phyloP scores from a whole-genome alignment of 2,888 invertebrate species.

The Sinelater perroti region DNA sequence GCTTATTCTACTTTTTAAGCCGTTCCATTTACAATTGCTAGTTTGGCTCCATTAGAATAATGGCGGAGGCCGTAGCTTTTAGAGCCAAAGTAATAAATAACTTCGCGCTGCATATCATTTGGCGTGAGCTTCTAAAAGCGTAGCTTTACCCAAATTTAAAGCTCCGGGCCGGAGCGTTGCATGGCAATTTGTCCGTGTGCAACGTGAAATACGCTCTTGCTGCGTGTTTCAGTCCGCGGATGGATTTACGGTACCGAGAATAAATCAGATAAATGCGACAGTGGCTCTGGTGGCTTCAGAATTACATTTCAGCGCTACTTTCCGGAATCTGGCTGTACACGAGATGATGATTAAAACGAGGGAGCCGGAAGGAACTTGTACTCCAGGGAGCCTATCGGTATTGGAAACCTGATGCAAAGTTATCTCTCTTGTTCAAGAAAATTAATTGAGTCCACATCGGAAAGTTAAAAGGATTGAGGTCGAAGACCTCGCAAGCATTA shows the following conservation, averaged over 20 bases:
- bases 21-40: slow-evolving; percentile 9
- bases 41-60: slow-evolving; percentile 10
- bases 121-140: slow-evolving; percentile 24
- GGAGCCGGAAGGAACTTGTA: too few species aligned
- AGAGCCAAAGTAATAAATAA: slow-evolving; percentile 19
- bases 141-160: slow-evolving; percentile 27
- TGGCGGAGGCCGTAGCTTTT: background rate
- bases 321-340: slow-evolving; percentile 2
- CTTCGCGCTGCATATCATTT: slow-evolving; percentile 23
- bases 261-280: slow-evolving; percentile 30
- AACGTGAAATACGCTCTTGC: slow-evolving; percentile 28
- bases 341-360: too few species aligned
- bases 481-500: slow-evolving; percentile 3
- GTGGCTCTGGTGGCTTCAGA: slow-evolving; percentile 13
- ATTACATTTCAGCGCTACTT: slow-evolving; percentile 20
- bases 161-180: slow-evolving; percentile 20
- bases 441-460: slow-evolving; percentile 10
- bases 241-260: slow-evolving; percentile 24
- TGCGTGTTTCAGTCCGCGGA: slow-evolving; percentile 21
- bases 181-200: slow-evolving; percentile 30
- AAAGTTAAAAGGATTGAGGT: background rate
- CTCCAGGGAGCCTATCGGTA: too few species aligned
- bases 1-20: too few species aligned
- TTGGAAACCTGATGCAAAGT: slow-evolving; percentile 2
- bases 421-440: background rate